Evolutionary conservation across 1,140 invertebrate species (phyloP).

Genomic region (Ptiloglossa arizonensis): DNA sequence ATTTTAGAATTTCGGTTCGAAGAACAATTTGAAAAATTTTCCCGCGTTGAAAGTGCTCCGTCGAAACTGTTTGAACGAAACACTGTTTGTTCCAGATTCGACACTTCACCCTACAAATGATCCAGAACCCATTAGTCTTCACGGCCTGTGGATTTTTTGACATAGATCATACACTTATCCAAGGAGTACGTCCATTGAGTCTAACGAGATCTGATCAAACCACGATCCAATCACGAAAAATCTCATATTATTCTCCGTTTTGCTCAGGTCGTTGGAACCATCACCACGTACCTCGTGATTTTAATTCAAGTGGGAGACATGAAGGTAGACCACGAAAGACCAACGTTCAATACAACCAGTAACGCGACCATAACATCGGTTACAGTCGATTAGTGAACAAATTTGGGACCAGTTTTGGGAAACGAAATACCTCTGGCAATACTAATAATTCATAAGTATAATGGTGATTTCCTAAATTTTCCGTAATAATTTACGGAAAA

Average conservation of each 20-base stretch:
- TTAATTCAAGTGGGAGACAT: slow-evolving; percentile 60
- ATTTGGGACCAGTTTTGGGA: too few species aligned
- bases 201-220: not conserved
- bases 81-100: slow-evolving; percentile 65
- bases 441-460: too few species aligned
- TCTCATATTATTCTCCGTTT: not conserved
- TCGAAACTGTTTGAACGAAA: too few species aligned
- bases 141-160: slow-evolving; percentile 70
- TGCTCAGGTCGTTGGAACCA: slow-evolving; percentile 84
- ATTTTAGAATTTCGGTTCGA: too few species aligned
- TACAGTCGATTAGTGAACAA: too few species aligned
- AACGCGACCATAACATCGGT: not conserved
- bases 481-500: too few species aligned
- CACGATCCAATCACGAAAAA: not conserved
- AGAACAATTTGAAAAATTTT: too few species aligned
- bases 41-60: too few species aligned
- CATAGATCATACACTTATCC: slow-evolving; percentile 65
- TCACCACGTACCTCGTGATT: slow-evolving; percentile 84
- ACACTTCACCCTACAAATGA: slow-evolving; percentile 65
- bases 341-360: not conserved
- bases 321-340: not conserved
- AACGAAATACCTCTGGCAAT: too few species aligned
- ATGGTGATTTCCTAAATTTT: too few species aligned
- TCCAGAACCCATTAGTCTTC: slow-evolving; percentile 68
- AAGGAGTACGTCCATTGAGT: slow-evolving; percentile 49